Evolutionary conservation across 2,113 vertebrate genomes (phyloP).

Genomic region (Grantiella picta): DNA sequence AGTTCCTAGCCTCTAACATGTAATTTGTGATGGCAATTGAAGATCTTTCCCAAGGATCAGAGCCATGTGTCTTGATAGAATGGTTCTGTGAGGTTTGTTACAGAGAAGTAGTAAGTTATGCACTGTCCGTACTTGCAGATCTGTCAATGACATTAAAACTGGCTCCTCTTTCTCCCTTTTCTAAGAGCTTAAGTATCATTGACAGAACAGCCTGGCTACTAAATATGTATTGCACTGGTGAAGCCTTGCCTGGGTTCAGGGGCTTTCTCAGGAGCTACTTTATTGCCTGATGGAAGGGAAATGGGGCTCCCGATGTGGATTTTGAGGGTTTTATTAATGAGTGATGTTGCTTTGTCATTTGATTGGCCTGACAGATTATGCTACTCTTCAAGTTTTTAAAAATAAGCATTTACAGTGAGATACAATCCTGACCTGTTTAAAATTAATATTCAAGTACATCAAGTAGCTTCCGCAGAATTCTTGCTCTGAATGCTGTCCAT

Average conservation of each 20-base stretch:
- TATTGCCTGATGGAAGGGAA: not conserved
- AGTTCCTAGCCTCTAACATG: not conserved
- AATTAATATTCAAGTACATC: not conserved
- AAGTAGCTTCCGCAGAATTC: not conserved
- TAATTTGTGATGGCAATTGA: not conserved
- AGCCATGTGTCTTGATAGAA: not conserved
- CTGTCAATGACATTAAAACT: not conserved
- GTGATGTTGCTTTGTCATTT: not conserved
- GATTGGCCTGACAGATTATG: not conserved
- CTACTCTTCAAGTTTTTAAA: not conserved
- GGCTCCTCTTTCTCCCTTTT: not conserved
- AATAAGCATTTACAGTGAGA: not conserved
- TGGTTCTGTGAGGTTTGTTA: not conserved
- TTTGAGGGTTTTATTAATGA: not conserved
- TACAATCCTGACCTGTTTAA: not conserved
- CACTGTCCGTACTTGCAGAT: not conserved
- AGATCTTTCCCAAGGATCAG: not conserved
- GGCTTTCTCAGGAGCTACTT: not conserved
- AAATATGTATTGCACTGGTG: not conserved
- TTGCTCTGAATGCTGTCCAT: not conserved
- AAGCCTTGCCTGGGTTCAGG: not conserved
- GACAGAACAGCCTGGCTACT: not conserved
- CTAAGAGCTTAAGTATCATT: not conserved
- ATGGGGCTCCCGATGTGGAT: not conserved
- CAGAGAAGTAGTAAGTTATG: not conserved